phyloP scores from a whole-genome alignment of 2,113 vertebrate species.

The Pagrus major region DNA sequence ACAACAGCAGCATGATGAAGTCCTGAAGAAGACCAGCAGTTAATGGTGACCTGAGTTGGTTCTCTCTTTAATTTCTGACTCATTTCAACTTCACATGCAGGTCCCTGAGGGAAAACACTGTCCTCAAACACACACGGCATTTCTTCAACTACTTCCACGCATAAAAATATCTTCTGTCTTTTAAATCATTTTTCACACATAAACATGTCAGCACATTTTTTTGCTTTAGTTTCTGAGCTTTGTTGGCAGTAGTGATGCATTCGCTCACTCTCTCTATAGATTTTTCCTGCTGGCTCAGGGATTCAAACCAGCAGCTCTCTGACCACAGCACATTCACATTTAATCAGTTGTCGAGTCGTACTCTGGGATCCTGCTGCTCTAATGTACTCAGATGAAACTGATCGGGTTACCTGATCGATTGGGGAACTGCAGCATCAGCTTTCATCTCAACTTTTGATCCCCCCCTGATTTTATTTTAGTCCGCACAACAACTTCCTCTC shows the following conservation, averaged over 20 bases:
- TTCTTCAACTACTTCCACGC: neutral
- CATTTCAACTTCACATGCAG: neutral
- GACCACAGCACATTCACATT: slow-evolving; percentile 1
- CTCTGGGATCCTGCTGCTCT: slow-evolving; percentile 24
- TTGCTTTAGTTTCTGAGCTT: neutral
- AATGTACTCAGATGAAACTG: neutral
- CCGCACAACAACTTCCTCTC: slow-evolving; percentile 35
- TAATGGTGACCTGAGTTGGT: neutral
- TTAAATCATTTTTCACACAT: neutral
- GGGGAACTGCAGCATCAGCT: slow-evolving; percentile 17
- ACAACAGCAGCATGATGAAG: neutral
- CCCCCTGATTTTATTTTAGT: slow-evolving; percentile 32
- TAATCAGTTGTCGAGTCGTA: slow-evolving; percentile 9
- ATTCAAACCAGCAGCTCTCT: slow-evolving; percentile 11
- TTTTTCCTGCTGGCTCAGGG: neutral
- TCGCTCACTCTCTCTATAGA: neutral
- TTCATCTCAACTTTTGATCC: slow-evolving; percentile 30
- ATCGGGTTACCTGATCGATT: slow-evolving; percentile 30
- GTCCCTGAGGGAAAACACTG: slow-evolving; percentile 21
- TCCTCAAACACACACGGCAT: neutral
- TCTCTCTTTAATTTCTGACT: slow-evolving; percentile 27
- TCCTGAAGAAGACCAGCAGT: neutral
- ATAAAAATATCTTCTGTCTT: neutral
- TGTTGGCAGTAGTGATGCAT: neutral
- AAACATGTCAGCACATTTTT: neutral